phyloP scores from a whole-genome alignment of 2,113 vertebrate genomes.

The Nettapus auritus region DNA sequence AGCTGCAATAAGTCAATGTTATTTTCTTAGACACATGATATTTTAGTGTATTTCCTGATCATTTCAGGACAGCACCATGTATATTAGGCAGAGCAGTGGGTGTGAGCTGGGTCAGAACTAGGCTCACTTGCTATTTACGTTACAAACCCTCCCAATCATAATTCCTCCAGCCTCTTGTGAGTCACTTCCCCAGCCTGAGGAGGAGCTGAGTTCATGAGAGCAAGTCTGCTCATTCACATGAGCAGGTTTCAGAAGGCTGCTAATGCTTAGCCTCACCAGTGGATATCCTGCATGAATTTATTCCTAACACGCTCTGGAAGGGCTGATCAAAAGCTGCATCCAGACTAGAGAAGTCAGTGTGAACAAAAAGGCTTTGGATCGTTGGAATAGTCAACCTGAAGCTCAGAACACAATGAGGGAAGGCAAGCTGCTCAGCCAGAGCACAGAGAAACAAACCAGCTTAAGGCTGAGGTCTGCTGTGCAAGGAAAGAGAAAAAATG shows the following conservation, averaged over 20 bases:
- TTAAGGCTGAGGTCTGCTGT: background rate
- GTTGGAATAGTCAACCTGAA: background rate
- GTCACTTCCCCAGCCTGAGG: background rate
- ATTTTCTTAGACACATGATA: background rate
- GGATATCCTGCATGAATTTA: background rate
- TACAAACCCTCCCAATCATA: background rate
- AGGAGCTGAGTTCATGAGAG: background rate
- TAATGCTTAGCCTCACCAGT: background rate
- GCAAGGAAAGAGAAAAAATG: background rate
- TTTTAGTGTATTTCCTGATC: background rate
- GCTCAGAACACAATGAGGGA: accelerated
- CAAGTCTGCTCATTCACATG: background rate
- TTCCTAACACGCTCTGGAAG: too few relatives aligned
- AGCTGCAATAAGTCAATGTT: background rate
- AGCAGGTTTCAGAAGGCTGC: background rate
- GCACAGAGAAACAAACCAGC: background rate
- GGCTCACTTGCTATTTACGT: accelerated
- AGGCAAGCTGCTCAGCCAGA: background rate
- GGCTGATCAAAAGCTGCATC: background rate
- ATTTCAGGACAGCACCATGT: accelerated
- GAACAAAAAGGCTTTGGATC: background rate
- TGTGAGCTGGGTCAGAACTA: background rate
- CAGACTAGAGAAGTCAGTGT: background rate
- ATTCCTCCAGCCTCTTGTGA: background rate
- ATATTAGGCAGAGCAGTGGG: accelerated